Base-by-base conservation (phyloP, 2,113 vertebrate genomes). In the Talpa occidentalis region DNA sequence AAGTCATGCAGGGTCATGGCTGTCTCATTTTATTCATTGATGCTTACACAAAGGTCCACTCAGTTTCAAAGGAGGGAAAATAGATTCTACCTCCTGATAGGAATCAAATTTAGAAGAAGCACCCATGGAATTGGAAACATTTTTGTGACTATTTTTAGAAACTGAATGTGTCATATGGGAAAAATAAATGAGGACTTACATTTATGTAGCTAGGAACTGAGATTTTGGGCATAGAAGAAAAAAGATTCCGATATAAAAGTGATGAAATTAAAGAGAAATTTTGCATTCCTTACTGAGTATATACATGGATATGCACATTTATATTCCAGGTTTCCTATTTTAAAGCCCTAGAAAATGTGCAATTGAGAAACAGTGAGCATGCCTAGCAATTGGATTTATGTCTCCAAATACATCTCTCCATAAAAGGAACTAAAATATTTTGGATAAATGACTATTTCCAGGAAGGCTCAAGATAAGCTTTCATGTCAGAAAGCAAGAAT, bases 401-500 rank as follows among this genome's bases (percentile, higher is more conserved):
- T 92, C 66, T 93, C 77, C 79, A 47, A 90, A 32, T 54, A 49
- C 14, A 47, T 60, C 59, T 90, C 30, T 66, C 24, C 11, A 62
- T 77, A 60, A 80, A 81, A 92, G 8, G 21, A 73, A 26, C 26
- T 40, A 67, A 1, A 3, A 35, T 2, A 88, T 21, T 37, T 92
- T 62, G 56, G 67, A 93, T 24, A 96, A 93, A 93, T 35, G 3
- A 1, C 42, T 92, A 11, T 49, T 91, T 66, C 3, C 35, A 87
- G 37, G 62, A 91, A 78, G 62, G n/a, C 35, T 78, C 42, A 87
- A 47, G 12, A 87, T 44, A 28, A 47, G 7, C 5, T 72, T 88
- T 87, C 24, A 67, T 28, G 64, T 17, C 49, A 89, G 24, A 92
- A 94, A 94, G 54, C 14, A 94, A 60, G 11, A 83, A 64, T 70